A percentile compares a stretch with the other conserved stretches of the same genome.
phyloP scores from a whole-genome alignment of 2,888 invertebrate genomes.

The Spodoptera picta region DNA sequence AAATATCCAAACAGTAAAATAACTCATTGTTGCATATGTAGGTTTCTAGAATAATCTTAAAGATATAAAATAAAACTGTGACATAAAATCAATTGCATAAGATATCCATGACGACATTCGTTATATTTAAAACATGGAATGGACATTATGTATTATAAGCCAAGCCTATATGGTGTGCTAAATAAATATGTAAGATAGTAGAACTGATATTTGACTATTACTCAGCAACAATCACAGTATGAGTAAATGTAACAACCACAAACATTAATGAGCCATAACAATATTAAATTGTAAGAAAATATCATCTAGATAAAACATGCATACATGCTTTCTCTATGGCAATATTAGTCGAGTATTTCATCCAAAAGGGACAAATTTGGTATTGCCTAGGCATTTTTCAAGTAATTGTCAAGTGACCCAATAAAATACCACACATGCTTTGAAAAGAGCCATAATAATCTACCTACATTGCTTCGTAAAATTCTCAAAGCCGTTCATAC shows the following conservation, averaged over 20 bases:
- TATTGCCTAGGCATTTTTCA: slow-evolving; percentile 10
- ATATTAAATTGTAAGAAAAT: slow-evolving; percentile 13
- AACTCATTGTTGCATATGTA: too few species aligned
- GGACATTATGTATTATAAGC: too few species aligned
- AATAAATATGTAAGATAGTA: too few species aligned
- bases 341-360: background rate
- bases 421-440: slow-evolving; percentile 21
- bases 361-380: slow-evolving; percentile 15
- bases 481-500: slow-evolving; percentile 38
- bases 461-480: slow-evolving; percentile 37
- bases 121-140: too few species aligned
- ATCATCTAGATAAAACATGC: background rate
- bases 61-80: too few species aligned
- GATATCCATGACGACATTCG: too few species aligned
- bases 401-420: slow-evolving; percentile 5
- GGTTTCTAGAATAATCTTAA: too few species aligned
- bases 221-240: slow-evolving; percentile 15
- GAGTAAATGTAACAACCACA: slow-evolving; percentile 5
- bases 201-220: background rate
- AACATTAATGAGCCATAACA: background rate
- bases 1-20: too few species aligned
- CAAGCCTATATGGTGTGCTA: too few species aligned
- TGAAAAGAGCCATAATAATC: slow-evolving; percentile 16
- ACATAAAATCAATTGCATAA: too few species aligned
- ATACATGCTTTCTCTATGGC: background rate